Evolutionary conservation across 2,888 invertebrate species (phyloP).

Genomic region (Ditula angustiorana): DNA sequence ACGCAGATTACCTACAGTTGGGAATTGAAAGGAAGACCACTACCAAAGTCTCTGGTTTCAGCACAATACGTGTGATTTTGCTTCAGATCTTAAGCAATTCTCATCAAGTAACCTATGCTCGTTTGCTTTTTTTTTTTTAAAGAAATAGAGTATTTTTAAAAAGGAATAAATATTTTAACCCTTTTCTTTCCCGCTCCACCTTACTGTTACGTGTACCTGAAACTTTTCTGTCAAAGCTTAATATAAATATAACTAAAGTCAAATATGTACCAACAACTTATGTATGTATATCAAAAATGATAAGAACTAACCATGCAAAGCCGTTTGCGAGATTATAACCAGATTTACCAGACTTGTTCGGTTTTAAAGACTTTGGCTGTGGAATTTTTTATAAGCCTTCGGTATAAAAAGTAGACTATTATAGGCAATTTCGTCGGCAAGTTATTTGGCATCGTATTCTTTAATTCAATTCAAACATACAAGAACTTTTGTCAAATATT

Average conservation of each 20-base stretch:
- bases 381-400: constrained; percentile 9
- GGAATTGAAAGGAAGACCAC: too few species aligned
- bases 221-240: constrained; percentile 26
- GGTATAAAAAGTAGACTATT: neutral
- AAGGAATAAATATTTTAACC: too few species aligned
- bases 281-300: constrained; percentile 24
- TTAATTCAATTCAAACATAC: neutral
- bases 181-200: neutral
- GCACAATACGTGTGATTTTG: too few species aligned
- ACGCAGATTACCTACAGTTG: too few species aligned
- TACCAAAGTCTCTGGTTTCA: too few species aligned
- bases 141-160: too few species aligned
- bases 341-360: constrained; percentile 8
- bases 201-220: neutral
- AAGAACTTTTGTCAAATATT: too few species aligned
- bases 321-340: constrained; percentile 22
- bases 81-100: too few species aligned
- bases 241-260: neutral
- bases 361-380: constrained; percentile 3
- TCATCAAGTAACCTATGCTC: too few species aligned
- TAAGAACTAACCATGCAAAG: constrained; percentile 25
- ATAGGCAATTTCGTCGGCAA: neutral
- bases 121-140: too few species aligned
- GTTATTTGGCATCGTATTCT: neutral
- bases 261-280: constrained; percentile 1